These are phyloP conservation scores for Andrena bicolor DNA, from an alignment of 2,888 invertebrate genomes.

Conservation along the genomic window DNA sequence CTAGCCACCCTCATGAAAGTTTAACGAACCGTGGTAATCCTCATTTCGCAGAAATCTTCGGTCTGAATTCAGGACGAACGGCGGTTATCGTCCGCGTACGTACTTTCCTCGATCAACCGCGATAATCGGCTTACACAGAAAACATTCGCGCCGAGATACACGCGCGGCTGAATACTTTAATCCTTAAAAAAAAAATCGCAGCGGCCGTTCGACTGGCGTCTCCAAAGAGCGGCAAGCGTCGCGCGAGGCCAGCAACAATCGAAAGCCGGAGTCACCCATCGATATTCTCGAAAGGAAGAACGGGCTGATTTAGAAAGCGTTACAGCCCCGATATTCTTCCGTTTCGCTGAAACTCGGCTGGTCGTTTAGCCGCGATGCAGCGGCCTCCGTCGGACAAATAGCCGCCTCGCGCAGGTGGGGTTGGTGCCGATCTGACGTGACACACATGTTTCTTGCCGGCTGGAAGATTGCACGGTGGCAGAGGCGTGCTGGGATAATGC, in stretches of 20 bases:
- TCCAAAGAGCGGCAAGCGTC: too few relatives aligned
- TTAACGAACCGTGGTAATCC: slow-evolving; percentile 50
- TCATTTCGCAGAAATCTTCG: slow-evolving; percentile 12
- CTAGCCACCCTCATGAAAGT: slow-evolving; percentile 39
- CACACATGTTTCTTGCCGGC: slow-evolving; percentile 26
- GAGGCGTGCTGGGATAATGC: slow-evolving; percentile 32
- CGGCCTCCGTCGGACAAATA: slow-evolving; percentile 1
- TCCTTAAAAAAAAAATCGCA: neutral
- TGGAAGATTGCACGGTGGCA: slow-evolving; percentile 2
- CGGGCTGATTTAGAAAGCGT: slow-evolving; percentile 46
- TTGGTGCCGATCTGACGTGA: slow-evolving; percentile 19
- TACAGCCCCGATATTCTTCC: slow-evolving; percentile 25
- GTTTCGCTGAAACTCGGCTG: slow-evolving; percentile 21
- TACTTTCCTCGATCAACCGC: too few relatives aligned
- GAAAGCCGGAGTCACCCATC: slow-evolving; percentile 4
- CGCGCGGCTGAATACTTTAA: neutral
- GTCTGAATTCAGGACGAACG: neutral
- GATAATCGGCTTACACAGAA: too few relatives aligned
- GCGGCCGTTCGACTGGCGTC: too few relatives aligned
- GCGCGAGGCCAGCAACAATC: neutral
- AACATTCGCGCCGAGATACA: too few relatives aligned
- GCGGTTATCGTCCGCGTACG: neutral
- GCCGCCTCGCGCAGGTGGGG: slow-evolving; percentile 18
- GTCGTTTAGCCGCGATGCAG: slow-evolving; percentile 13
- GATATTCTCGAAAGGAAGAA: slow-evolving; percentile 18